Conservation (phyloP, 2,113 vertebrate species). For the Pollachius pollachius region DNA sequence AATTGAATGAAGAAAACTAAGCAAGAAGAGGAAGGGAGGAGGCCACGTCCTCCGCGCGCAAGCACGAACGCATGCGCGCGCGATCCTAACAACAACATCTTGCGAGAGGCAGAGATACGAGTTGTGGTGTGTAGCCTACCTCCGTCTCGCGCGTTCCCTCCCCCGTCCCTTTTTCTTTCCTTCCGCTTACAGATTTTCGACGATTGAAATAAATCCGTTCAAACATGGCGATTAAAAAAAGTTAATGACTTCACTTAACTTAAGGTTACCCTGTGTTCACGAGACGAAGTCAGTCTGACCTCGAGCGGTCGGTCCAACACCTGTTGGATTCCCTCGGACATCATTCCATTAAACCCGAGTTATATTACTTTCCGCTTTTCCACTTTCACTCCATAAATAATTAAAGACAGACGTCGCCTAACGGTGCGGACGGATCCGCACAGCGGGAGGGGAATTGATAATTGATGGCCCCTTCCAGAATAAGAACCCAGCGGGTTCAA, state of each 20-base stretch:
- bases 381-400: constrained; percentile 59
- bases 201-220: no score
- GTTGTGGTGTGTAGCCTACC: no score
- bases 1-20: not conserved
- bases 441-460: constrained; percentile 50
- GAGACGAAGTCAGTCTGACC: no score
- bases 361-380: constrained; percentile 45
- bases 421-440: constrained; percentile 28
- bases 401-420: constrained; percentile 39
- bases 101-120: no score
- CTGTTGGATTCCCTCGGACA: not conserved
- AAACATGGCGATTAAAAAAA: no score
- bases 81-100: no score
- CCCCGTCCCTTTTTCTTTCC: not conserved
- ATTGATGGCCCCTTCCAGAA: constrained; percentile 58
- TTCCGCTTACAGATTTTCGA: not conserved
- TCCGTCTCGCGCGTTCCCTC: not conserved
- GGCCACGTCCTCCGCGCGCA: no score
- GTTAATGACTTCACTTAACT: no score
- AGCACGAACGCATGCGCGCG: no score
- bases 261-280: no score
- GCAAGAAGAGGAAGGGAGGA: no score
- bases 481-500: constrained; percentile 43
- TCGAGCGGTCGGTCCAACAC: not conserved
- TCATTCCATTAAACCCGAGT: constrained; percentile 18